Evolutionary conservation across 2,888 invertebrate genomes (phyloP), one percentile per base, ranked within the genome.

Genomic region (Leptopilina myrica): DNA sequence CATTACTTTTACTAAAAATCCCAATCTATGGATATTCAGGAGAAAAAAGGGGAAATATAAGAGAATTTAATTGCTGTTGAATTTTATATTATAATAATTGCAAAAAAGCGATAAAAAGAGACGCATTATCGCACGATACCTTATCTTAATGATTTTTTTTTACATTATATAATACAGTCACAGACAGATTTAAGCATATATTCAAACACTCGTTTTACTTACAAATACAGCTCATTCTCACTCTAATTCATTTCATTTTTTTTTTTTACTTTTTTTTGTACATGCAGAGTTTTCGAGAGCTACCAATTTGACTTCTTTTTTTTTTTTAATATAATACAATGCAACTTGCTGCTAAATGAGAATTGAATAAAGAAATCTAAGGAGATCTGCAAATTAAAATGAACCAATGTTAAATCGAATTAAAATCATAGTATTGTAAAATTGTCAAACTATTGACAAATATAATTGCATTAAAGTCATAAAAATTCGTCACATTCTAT

Each of bases 161-260:
- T 73, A 73, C 73, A 73, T 73, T 9, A 33, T 73, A 73, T 73
- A 56, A 73, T 73, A 73, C 73, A 73, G 53, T 73, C 69, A 73
- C 73, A 73, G 56, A 73, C 56, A 62, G 20, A 62, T 62, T 59
- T 20, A 59, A 59, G 59, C 59, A 69, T 12, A 69, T 53, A 73
- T 56, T 73, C 73, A 73, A 26, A 53, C 56, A 73, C 33, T 73
- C 73, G 33, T 43, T 14, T 14, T 33, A 73, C n/a, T 73, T 33
- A 56, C 20, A 8, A 33, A 53, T 73, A 49, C 14, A 26, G 49
- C 26, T 26, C 69, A 69, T 69, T 33, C 33, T 33, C 73, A 73
- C 14, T 56, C 73, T 53, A 33, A 73, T 73, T 73, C 14, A 8
- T 56, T 73, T 73, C 14, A 8, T 56, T 33, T 73, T 73, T 33